phyloP scores from a whole-genome alignment of 1,140 invertebrate genomes.

The Drosophila micromelanica region DNA sequence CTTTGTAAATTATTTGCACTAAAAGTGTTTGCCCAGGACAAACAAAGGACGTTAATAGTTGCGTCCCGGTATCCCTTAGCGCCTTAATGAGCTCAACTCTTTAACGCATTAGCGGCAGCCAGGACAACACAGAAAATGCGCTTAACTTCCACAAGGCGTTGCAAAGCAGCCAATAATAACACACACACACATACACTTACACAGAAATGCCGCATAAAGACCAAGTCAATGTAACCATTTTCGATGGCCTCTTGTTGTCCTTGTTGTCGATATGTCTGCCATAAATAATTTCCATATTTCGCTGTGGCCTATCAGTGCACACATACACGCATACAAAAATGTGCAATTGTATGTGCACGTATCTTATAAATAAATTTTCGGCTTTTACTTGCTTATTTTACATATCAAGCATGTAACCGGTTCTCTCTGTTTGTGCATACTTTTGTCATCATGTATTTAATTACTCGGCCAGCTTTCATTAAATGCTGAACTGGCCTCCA shows the following conservation, averaged over 20 bases:
- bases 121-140: conserved; percentile 37
- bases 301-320: conserved; percentile 23
- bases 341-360: not conserved
- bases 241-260: conserved; percentile 1
- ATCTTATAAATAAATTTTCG: conserved; percentile 44
- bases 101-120: conserved; percentile 67
- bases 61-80: conserved; percentile 15
- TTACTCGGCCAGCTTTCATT: conserved; percentile 79
- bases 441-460: conserved; percentile 80
- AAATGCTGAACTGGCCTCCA: conserved; percentile 51
- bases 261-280: conserved; percentile 29
- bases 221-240: conserved; percentile 30
- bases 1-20: conserved; percentile 65
- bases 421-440: conserved; percentile 15
- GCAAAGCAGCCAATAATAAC: conserved; percentile 53
- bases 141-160: conserved; percentile 51
- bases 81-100: conserved; percentile 67
- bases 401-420: not conserved
- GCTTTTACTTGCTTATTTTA: conserved; percentile 15
- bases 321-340: not conserved
- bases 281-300: conserved; percentile 73
- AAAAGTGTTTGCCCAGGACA: conserved; percentile 44
- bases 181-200: too few relatives aligned
- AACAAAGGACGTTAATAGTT: conserved; percentile 70
- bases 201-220: conserved; percentile 35